Base-by-base conservation (phyloP, 2,113 vertebrate genomes). In the Microtus montanus region DNA sequence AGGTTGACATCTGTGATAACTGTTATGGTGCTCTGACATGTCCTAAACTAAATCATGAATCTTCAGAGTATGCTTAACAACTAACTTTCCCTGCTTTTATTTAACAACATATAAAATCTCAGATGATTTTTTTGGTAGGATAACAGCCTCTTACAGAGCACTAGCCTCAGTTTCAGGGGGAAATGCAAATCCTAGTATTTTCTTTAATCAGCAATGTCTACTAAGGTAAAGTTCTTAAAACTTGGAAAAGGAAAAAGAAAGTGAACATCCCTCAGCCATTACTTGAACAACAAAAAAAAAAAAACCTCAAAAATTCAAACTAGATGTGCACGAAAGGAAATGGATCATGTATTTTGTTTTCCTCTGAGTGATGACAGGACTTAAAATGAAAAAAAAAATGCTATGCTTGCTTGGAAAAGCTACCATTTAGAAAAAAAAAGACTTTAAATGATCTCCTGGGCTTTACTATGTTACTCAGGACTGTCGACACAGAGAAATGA, bases 351-450 rank as follows among this genome's bases (percentile, higher is more conserved):
- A 86, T 96, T 90, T 96, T 82, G 93, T 82, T 68, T 52, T 52
- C 41, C 30, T 88, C 64, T 84, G 87, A 89, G 96, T 82, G 97
- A 97, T 97, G 97, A 97, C 96, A 98, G 93, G 92, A 63, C 52
- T 96, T 96, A 97, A 98, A 96, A 97, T 95, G 82, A 64, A 84
- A 84, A 58, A 91, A 97, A 97, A 94, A 97, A 87, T 66, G 94
- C 89, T 97, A 75, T 0, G 79, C 90, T 96, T 96, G 96, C 92
- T 96, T 97, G 95, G 95, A 98, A 97, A 96, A 95, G 91, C 96
- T 96, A 97, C 96, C 94, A 97, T 88, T 95, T 63, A 4, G 0
- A 44, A 94, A 94, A 97, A 93, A 93, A 83, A 61, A 96, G 82
- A 52, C 49, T 78, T 89, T 92, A 90, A 93, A 80, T 83, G 89